Percentiles rank a stretch among this genome's conserved stretches.
These are phyloP conservation scores for Popillia japonica DNA, from an alignment of 1,140 invertebrate species.

Conservation along the genomic window DNA sequence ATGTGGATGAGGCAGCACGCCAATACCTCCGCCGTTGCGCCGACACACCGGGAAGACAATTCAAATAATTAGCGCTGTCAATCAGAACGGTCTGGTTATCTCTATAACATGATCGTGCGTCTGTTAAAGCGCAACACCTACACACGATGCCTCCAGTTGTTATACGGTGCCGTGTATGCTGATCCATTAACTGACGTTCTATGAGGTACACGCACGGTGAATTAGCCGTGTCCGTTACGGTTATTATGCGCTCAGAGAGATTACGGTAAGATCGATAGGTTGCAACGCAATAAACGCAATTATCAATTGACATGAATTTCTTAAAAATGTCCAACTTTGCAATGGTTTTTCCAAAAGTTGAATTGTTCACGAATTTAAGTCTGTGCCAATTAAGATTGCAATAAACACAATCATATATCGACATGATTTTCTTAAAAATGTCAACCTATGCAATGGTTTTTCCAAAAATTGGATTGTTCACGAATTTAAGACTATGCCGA, in stretches of 20 bases:
- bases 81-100: background rate
- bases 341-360: too few species aligned
- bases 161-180: background rate
- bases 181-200: background rate
- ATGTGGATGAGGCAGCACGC: background rate
- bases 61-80: slow-evolving; percentile 14
- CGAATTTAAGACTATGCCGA: too few species aligned
- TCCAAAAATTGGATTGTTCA: too few species aligned
- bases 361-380: too few species aligned
- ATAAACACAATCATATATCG: too few species aligned
- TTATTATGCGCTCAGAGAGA: background rate
- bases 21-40: background rate
- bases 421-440: too few species aligned
- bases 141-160: background rate
- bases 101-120: background rate
- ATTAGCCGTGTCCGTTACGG: background rate
- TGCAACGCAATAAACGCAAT: too few species aligned
- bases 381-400: too few species aligned
- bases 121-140: slow-evolving; percentile 10
- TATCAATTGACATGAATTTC: too few species aligned
- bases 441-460: too few species aligned
- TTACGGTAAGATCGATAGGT: too few species aligned
- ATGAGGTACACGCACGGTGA: background rate
- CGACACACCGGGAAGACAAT: slow-evolving; percentile 17
- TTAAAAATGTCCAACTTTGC: too few species aligned